Conservation (phyloP, 2,113 vertebrate species). For the Lathamus discolor region DNA sequence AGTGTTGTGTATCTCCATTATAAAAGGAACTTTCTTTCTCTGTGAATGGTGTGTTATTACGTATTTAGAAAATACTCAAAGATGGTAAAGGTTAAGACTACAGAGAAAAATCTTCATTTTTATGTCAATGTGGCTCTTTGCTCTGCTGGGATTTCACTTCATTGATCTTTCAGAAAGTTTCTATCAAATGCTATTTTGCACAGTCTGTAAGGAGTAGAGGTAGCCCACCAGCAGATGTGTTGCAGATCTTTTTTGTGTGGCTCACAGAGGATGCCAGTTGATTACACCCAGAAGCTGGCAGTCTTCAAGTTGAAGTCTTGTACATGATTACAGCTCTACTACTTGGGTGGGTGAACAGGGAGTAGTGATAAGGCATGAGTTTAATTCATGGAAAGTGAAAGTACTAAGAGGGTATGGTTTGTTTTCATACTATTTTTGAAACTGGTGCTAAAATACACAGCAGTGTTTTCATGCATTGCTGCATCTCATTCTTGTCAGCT, state of each 20-base stretch:
- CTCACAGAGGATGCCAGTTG: background rate
- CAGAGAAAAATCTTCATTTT: background rate
- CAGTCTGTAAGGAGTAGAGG: background rate
- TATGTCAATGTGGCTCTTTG: background rate
- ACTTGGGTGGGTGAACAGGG: background rate
- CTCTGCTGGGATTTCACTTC: background rate
- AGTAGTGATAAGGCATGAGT: accelerated
- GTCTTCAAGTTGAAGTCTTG: background rate
- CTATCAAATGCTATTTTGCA: background rate
- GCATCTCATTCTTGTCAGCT: background rate
- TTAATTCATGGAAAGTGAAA: background rate
- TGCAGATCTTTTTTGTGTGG: background rate
- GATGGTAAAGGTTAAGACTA: background rate
- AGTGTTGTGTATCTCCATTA: background rate
- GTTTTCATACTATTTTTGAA: background rate
- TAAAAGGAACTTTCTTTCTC: background rate
- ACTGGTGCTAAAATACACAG: background rate
- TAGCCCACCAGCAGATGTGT: background rate
- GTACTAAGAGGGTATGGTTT: background rate
- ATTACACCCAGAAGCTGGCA: background rate
- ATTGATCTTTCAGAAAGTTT: background rate
- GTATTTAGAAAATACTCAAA: background rate
- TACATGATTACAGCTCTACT: background rate
- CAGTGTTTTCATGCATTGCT: background rate
- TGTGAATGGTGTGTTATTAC: background rate